A percentile compares a stretch with the other conserved stretches of the same genome.
Evolutionary conservation across 2,888 invertebrate genomes (phyloP).

Genomic region (Lomographa bimaculata): DNA sequence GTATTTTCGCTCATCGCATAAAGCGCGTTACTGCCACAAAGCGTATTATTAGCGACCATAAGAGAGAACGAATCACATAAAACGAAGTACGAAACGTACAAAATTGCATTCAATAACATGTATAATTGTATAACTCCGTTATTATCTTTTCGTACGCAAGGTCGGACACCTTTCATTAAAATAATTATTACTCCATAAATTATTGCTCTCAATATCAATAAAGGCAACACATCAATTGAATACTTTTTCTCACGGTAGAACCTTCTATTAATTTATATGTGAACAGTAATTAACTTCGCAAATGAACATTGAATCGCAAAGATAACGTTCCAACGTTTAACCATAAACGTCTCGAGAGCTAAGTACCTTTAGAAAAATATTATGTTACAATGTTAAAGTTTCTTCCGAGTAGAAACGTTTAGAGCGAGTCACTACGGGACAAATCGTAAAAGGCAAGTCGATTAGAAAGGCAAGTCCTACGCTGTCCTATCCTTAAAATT

Average conservation of each 20-base stretch:
- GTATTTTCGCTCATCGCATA: slow-evolving; percentile 46
- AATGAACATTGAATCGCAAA: slow-evolving; percentile 25
- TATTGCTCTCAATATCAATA: slow-evolving; percentile 53
- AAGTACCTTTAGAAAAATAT: slow-evolving; percentile 45
- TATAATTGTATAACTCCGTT: slow-evolving; percentile 18
- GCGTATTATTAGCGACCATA: slow-evolving; percentile 52
- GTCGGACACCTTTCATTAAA: slow-evolving; percentile 40
- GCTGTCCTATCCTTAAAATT: slow-evolving; percentile 55
- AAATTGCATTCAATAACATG: slow-evolving; percentile 47
- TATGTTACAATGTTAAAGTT: slow-evolving; percentile 49
- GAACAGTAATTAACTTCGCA: slow-evolving; percentile 39
- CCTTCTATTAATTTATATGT: slow-evolving; percentile 55
- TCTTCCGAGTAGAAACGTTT: slow-evolving; percentile 34
- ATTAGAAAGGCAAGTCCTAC: slow-evolving; percentile 70
- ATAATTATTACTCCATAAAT: slow-evolving; percentile 44
- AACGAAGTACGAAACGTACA: slow-evolving; percentile 42
- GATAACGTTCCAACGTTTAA: slow-evolving; percentile 11
- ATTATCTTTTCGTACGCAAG: slow-evolving; percentile 36
- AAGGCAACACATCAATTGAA: slow-evolving; percentile 51
- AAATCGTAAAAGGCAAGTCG: slow-evolving; percentile 68
- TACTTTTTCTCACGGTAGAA: slow-evolving; percentile 44
- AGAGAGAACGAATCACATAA: slow-evolving; percentile 47
- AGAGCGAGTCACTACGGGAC: slow-evolving; percentile 49
- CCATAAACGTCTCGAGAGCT: slow-evolving; percentile 31
- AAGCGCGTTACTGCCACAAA: slow-evolving; percentile 40